Base-by-base conservation (phyloP, 2,888 invertebrate genomes). In the Lasioglossum morio region DNA sequence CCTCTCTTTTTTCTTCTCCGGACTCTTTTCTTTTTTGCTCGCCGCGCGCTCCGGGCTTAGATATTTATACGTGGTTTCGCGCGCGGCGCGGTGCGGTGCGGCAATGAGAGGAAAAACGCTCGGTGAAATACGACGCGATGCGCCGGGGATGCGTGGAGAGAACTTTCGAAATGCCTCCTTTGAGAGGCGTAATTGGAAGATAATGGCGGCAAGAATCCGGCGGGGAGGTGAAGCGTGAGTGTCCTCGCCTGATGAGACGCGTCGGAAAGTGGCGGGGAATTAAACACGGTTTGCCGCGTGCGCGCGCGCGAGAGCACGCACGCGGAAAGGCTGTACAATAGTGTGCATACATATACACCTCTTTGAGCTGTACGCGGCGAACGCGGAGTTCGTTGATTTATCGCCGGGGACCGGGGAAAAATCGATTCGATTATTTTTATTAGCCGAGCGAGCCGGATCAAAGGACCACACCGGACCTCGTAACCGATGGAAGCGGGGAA, bases 31-130 rank as follows among this genome's bases (percentile, higher is more conserved):
- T 60, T 72, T 74, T 81, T 77, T 79, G 81, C 72, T 77, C 78
- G 30, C 76, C 79, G 57, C 57, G 57, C 57, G 77, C 72, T 80
- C 72, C 70, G 63, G 63, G 84, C 81, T 84, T 79, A 75, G 87
- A 81, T 86, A 88, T 88, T 86, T 88, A 87, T 88, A 83, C 72
- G 76, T 12, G 69, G 72, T 57, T n/a, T 12, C 57, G n/a, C 57
- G 57, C 57, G 23, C n/a, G 34, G 30, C 19, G 16, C 34, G 37
- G 30, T 37, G 72, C 66, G 53, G 37, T 60, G 72, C 73, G 48
- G 66, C 57, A 77, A 80, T 43, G 69, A 69, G 69, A 83, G 77
- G 83, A 83, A 85, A 81, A 80, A 86, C 74, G 63, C 53, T 30
- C 53, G 73, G 16, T 79, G 78, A 85, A 77, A 82, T 79, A 75